Conservation (phyloP, 2,888 invertebrate genomes). For the Lepetodrilus schrolli region DNA sequence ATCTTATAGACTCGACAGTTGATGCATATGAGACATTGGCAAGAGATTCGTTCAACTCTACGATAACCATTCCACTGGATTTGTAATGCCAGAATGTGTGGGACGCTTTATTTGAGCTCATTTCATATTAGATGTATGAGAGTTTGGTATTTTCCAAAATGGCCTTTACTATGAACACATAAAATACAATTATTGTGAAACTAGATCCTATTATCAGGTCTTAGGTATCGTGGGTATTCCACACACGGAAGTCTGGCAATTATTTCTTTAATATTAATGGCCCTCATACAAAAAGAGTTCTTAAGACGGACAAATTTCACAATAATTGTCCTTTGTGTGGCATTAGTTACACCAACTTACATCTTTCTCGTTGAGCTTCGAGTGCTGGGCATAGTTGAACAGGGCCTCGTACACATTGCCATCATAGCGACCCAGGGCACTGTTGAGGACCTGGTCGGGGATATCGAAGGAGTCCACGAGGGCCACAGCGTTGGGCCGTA, state of each 20-base stretch:
- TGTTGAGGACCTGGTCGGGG: constrained; percentile 74
- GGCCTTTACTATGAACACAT: too few species aligned
- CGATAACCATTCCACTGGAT: too few species aligned
- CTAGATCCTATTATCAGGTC: background rate
- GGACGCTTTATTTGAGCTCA: too few species aligned
- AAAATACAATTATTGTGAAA: too few species aligned
- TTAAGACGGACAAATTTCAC: background rate
- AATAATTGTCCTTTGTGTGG: background rate
- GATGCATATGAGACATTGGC: too few species aligned
- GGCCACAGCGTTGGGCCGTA: constrained; percentile 91
- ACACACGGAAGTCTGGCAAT: too few species aligned
- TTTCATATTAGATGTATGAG: too few species aligned
- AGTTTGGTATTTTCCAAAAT: too few species aligned
- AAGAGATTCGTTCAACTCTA: too few species aligned
- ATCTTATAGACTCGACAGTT: background rate
- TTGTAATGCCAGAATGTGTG: too few species aligned
- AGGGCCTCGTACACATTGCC: constrained; percentile 76
- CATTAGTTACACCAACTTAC: constrained; percentile 48
- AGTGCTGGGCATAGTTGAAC: constrained; percentile 74
- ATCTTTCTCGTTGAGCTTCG: constrained; percentile 75
- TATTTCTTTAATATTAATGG: too few species aligned
- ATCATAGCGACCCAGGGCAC: constrained; percentile 75
- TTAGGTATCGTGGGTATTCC: background rate
- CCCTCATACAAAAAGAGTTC: too few species aligned
- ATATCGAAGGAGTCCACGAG: constrained; percentile 92